A percentile compares a stretch with the other conserved stretches of the same genome.
Evolutionary conservation across 2,113 vertebrate species (phyloP).

Genomic region (Pelecanus crispus): DNA sequence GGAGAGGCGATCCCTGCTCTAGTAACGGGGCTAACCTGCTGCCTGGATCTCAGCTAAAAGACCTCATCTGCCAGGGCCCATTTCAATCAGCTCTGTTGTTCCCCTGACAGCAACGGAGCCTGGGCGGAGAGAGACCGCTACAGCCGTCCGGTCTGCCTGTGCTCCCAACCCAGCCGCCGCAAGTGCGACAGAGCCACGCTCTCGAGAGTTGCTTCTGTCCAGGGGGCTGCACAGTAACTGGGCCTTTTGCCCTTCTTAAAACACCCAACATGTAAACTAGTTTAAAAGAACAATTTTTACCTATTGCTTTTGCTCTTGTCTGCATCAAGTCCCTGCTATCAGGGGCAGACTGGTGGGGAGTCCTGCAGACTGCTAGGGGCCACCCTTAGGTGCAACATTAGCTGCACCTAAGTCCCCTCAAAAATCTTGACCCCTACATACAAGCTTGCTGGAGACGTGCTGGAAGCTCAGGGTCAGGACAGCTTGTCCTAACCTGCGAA

Average conservation of each 20-base stretch:
- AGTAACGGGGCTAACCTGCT: not conserved
- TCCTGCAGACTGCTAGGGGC: not conserved
- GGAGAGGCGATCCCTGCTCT: not conserved
- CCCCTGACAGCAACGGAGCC: not conserved
- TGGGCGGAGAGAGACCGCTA: not conserved
- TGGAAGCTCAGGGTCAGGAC: not conserved
- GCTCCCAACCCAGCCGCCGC: not conserved
- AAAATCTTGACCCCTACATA: not conserved
- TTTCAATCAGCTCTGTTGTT: not conserved
- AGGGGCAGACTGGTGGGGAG: not conserved
- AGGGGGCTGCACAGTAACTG: not conserved
- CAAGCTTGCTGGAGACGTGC: not conserved
- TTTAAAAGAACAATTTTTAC: not conserved
- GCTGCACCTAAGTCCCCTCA: not conserved
- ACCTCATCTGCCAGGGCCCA: not conserved
- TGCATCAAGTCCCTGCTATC: not conserved
- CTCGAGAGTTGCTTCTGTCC: not conserved
- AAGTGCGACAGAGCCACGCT: not conserved
- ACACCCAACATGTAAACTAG: not conserved
- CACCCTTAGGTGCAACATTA: not conserved
- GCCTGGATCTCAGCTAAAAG: not conserved
- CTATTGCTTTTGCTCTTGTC: not conserved
- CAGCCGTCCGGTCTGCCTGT: not conserved
- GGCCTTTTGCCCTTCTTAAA: not conserved
- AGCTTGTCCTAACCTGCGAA: not conserved